Percentiles rank a stretch among this genome's conserved stretches.
These are phyloP conservation scores for Dreissena rostriformis DNA, from an alignment of 1,140 invertebrate genomes.

Conservation along the genomic window DNA sequence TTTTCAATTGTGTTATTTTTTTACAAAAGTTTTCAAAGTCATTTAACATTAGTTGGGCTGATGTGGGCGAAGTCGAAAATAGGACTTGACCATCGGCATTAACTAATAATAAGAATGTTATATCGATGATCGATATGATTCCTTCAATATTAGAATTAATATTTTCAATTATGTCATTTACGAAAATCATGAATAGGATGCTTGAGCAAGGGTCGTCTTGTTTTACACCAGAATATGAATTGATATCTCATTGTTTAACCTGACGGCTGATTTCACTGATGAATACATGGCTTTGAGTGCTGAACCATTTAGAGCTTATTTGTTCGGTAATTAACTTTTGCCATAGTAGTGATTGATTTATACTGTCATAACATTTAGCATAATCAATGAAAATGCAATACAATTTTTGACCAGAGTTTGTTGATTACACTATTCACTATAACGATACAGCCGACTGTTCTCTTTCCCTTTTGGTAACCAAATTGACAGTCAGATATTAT, in stretches of 20 bases:
- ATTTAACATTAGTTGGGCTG: not conserved
- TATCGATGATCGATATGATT: conserved; percentile 6
- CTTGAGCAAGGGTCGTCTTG: conserved; percentile 23
- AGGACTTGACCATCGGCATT: conserved; percentile 4
- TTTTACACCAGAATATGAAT: conserved; percentile 1
- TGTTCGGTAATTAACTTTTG: too few relatives aligned
- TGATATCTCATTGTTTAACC: not conserved
- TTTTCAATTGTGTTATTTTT: not conserved
- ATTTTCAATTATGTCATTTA: conserved; percentile 9
- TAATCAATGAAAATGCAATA: too few relatives aligned
- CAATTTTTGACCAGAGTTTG: too few relatives aligned
- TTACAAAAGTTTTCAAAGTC: conserved; percentile 1
- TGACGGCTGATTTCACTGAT: not conserved
- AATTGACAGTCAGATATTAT: not conserved
- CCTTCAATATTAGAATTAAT: conserved; percentile 19
- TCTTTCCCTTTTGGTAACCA: too few relatives aligned
- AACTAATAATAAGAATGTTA: not conserved
- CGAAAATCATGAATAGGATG: conserved; percentile 27
- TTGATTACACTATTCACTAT: too few relatives aligned
- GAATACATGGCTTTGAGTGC: not conserved
- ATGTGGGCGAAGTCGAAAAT: not conserved
- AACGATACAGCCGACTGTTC: too few relatives aligned
- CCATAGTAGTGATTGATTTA: too few relatives aligned
- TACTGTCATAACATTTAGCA: too few relatives aligned
- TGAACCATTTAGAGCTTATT: not conserved